Evolutionary conservation across 92 coral and sea anemone species (phyloP).

Genomic region (Hydrozoanthus gracilis): DNA sequence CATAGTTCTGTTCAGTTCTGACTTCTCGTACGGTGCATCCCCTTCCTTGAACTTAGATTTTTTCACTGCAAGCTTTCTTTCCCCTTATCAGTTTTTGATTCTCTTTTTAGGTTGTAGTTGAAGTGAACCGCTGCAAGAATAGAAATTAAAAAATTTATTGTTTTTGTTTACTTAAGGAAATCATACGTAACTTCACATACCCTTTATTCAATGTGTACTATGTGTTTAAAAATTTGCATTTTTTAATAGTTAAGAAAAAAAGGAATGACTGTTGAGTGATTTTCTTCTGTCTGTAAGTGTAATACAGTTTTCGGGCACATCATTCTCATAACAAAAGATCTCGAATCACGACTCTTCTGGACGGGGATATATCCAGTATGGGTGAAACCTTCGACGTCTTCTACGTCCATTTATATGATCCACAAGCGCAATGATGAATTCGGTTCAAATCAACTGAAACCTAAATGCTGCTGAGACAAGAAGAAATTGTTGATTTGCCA

Average conservation of each 20-base stretch:
- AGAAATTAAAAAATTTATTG: slow-evolving; percentile 35
- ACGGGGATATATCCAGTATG: slow-evolving; percentile 58
- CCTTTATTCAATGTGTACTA: neutral
- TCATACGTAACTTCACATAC: neutral
- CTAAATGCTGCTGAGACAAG: slow-evolving; percentile 37
- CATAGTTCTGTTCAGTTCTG: slow-evolving; percentile 55
- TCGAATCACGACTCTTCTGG: slow-evolving; percentile 56
- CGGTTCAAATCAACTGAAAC: neutral
- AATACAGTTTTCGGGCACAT: slow-evolving; percentile 47
- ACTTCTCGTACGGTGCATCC: slow-evolving; percentile 58
- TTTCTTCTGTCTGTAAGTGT: no score
- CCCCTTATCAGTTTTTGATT: slow-evolving; percentile 13
- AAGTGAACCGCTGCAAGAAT: slow-evolving; percentile 63
- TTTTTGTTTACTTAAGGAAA: neutral
- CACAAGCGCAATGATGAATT: neutral
- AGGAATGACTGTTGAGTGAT: no score
- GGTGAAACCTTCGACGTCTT: slow-evolving; percentile 51
- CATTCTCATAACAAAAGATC: neutral
- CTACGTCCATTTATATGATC: neutral
- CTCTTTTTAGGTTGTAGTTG: slow-evolving; percentile 56
- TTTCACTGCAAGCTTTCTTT: slow-evolving; percentile 30
- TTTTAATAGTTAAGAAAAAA: no score
- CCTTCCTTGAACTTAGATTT: slow-evolving; percentile 60
- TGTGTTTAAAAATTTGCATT: no score
- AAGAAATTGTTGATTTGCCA: slow-evolving; percentile 59